A percentile compares a stretch with the other conserved stretches of the same genome.
Conservation (phyloP, 1,140 invertebrate genomes). For the Apis dorsata region DNA sequence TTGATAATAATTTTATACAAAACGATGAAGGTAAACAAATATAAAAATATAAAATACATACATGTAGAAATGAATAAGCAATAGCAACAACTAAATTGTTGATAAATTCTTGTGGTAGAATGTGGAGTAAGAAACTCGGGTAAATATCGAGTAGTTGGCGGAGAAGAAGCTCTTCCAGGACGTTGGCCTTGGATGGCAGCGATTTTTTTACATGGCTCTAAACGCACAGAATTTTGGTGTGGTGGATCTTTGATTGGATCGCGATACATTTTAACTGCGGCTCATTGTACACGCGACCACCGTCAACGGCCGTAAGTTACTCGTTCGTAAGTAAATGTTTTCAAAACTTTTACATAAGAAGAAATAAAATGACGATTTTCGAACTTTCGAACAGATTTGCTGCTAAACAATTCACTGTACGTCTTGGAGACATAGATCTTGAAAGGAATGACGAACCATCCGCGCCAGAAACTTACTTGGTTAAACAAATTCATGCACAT, state of each 20-base stretch:
- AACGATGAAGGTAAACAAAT: constrained; percentile 72
- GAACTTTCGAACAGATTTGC: constrained; percentile 84
- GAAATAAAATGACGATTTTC: neutral
- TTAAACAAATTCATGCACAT: constrained; percentile 89
- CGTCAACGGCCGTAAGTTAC: constrained; percentile 90
- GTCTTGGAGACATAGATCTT: constrained; percentile 93
- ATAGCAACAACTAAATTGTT: neutral
- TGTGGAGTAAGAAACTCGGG: constrained; percentile 91
- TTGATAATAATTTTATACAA: constrained; percentile 77
- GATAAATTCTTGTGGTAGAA: constrained; percentile 76
- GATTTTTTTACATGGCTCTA: constrained; percentile 92
- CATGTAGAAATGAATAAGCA: neutral
- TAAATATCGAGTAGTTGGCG: constrained; percentile 92
- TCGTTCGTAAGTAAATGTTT: neutral
- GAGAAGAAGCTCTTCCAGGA: constrained; percentile 90
- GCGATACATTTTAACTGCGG: constrained; percentile 92
- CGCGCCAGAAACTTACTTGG: constrained; percentile 87
- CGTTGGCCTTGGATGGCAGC: constrained; percentile 97
- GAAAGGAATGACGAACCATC: constrained; percentile 90
- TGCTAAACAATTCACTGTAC: constrained; percentile 91
- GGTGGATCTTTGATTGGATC: constrained; percentile 92
- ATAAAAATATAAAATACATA: neutral
- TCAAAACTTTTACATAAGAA: neutral
- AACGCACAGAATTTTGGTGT: constrained; percentile 95
- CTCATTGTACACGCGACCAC: constrained; percentile 94